phyloP scores from a whole-genome alignment of 2,888 invertebrate species.

The Vanessa cardui region DNA sequence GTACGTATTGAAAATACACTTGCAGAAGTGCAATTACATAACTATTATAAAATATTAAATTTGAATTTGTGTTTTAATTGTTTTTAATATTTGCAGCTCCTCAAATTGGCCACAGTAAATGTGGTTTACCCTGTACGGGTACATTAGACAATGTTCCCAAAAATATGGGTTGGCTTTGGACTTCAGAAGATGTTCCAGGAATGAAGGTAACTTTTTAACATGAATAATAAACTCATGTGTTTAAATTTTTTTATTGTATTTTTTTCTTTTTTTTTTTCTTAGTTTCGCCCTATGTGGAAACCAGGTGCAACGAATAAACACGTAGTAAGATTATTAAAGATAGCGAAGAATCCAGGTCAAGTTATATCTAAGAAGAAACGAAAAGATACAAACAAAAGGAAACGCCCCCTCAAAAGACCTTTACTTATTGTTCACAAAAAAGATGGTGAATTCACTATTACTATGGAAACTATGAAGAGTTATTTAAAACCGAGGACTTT shows the following conservation, averaged over 20 bases:
- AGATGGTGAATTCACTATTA: conserved; percentile 71
- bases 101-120: conserved; percentile 71
- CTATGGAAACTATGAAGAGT: conserved; percentile 75
- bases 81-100: conserved; percentile 59
- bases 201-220: conserved; percentile 57
- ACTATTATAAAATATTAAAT: conserved; percentile 10
- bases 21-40: not conserved
- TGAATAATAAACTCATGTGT: conserved; percentile 12
- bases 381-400: conserved; percentile 54
- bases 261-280: conserved; percentile 53
- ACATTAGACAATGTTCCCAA: conserved; percentile 65
- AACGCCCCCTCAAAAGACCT: conserved; percentile 66
- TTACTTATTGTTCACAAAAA: conserved; percentile 69
- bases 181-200: conserved; percentile 68
- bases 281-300: conserved; percentile 74
- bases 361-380: conserved; percentile 63
- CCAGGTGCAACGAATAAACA: conserved; percentile 75
- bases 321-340: conserved; percentile 64
- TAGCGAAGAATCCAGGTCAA: conserved; percentile 66
- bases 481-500: conserved; percentile 61
- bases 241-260: conserved; percentile 32
- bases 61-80: not conserved
- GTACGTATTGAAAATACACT: conserved; percentile 60
- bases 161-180: conserved; percentile 79
- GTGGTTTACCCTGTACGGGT: conserved; percentile 64